Evolutionary conservation across 2,888 invertebrate species (phyloP).

Genomic region (Parnassius mnemosyne): DNA sequence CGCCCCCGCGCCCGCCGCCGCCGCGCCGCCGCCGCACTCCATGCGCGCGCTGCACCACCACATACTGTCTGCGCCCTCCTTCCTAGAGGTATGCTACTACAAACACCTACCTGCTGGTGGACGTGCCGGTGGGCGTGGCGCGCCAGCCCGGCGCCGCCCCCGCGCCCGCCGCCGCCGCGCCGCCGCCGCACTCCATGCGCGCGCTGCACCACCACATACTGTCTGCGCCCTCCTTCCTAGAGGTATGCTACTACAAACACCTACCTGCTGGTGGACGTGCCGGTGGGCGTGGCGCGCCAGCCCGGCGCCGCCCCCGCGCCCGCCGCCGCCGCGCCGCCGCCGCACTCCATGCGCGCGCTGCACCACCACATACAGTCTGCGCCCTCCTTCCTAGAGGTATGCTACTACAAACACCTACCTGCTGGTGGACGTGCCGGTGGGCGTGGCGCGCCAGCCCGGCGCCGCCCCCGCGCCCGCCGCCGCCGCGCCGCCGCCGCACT

Average conservation of each 20-base stretch:
- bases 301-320: conserved; percentile 51
- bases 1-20: conserved; percentile 35
- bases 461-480: conserved; percentile 35
- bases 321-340: conserved; percentile 56
- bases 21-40: conserved; percentile 63
- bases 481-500: conserved; percentile 62
- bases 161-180: conserved; percentile 47
- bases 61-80: conserved; percentile 66
- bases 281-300: conserved; percentile 90
- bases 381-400: conserved; percentile 82
- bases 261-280: conserved; percentile 94
- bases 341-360: conserved; percentile 59
- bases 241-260: conserved; percentile 32
- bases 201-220: conserved; percentile 59
- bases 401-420: conserved; percentile 60
- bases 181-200: conserved; percentile 59
- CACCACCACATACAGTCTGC: conserved; percentile 50
- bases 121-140: conserved; percentile 95
- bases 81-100: conserved; percentile 71
- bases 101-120: conserved; percentile 86
- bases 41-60: conserved; percentile 60
- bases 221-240: conserved; percentile 81
- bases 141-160: conserved; percentile 71
- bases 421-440: conserved; percentile 95
- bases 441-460: conserved; percentile 87